Evolutionary conservation across 1,140 invertebrate species (phyloP).

Genomic region (Tribolium madens): DNA sequence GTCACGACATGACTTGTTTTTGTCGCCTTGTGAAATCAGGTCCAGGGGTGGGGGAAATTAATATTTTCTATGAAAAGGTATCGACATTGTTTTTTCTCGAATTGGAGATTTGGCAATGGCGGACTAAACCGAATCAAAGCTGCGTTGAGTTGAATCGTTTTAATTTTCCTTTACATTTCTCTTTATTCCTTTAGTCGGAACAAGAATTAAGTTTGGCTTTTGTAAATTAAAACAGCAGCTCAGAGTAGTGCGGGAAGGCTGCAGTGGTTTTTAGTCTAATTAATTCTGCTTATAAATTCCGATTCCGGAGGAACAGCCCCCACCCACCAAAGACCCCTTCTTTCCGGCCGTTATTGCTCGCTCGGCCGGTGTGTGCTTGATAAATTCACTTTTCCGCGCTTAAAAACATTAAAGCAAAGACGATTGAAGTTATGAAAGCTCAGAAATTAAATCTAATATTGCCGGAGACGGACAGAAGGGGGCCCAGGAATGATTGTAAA

Average conservation of each 20-base stretch:
- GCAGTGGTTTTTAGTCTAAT: slow-evolving; percentile 68
- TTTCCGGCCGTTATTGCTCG: slow-evolving; percentile 60
- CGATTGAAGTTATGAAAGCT: slow-evolving; percentile 67
- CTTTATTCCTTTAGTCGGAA: slow-evolving; percentile 67
- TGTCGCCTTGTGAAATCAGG: no score
- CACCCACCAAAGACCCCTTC: slow-evolving; percentile 17
- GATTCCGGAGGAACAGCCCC: slow-evolving; percentile 59
- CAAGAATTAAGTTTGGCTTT: slow-evolving; percentile 69
- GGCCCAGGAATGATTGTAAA: slow-evolving; percentile 62
- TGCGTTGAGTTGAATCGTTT: slow-evolving; percentile 67
- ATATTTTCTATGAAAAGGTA: neutral
- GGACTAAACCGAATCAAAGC: slow-evolving; percentile 66
- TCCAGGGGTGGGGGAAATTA: no score
- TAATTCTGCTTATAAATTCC: slow-evolving; percentile 69
- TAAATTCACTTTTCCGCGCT: slow-evolving; percentile 67
- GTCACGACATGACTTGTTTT: no score
- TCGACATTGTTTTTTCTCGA: no score
- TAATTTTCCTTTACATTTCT: slow-evolving; percentile 69
- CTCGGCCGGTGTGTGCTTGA: slow-evolving; percentile 66
- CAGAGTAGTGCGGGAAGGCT: slow-evolving; percentile 61
- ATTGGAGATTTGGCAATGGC: slow-evolving; percentile 57
- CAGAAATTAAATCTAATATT: slow-evolving; percentile 65
- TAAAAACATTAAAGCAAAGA: slow-evolving; percentile 66
- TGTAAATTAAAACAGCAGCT: slow-evolving; percentile 68
- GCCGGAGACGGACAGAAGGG: slow-evolving; percentile 50